Conservation (phyloP, 1,140 invertebrate genomes). For the Marisa cornuarietis region DNA sequence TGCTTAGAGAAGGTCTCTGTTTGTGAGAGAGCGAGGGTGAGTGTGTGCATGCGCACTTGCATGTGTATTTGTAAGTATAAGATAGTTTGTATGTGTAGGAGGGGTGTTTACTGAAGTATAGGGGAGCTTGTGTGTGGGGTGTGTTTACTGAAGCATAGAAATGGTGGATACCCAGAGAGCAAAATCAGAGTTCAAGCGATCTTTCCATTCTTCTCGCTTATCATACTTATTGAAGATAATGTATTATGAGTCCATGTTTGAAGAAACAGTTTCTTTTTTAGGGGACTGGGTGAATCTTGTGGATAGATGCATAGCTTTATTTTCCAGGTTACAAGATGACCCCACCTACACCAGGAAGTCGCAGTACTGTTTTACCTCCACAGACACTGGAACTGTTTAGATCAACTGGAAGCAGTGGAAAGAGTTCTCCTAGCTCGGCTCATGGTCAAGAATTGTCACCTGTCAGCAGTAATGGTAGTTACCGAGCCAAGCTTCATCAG, state of each 20-base stretch:
- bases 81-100: no score
- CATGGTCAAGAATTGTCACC: slow-evolving; percentile 37
- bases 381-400: slow-evolving; percentile 43
- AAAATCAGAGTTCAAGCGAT: not conserved
- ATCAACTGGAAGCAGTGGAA: slow-evolving; percentile 34
- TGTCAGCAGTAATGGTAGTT: slow-evolving; percentile 41
- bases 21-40: no score
- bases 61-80: no score
- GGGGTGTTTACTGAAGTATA: no score
- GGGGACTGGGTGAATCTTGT: no score
- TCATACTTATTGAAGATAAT: no score
- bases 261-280: no score
- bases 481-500: slow-evolving; percentile 34
- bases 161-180: not conserved
- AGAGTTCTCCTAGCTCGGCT: slow-evolving; percentile 28
- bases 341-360: slow-evolving; percentile 29
- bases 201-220: not conserved
- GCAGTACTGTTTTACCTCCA: slow-evolving; percentile 34
- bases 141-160: no score
- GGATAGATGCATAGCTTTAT: not conserved
- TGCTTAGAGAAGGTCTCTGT: not conserved
- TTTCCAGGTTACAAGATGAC: slow-evolving; percentile 53
- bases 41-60: no score
- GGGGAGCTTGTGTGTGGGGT: no score
- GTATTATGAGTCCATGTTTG: no score